A percentile compares a stretch with the other conserved stretches of the same genome.
Evolutionary conservation across 2,113 vertebrate species (phyloP).

Genomic region (Pangasianodon hypophthalmus): DNA sequence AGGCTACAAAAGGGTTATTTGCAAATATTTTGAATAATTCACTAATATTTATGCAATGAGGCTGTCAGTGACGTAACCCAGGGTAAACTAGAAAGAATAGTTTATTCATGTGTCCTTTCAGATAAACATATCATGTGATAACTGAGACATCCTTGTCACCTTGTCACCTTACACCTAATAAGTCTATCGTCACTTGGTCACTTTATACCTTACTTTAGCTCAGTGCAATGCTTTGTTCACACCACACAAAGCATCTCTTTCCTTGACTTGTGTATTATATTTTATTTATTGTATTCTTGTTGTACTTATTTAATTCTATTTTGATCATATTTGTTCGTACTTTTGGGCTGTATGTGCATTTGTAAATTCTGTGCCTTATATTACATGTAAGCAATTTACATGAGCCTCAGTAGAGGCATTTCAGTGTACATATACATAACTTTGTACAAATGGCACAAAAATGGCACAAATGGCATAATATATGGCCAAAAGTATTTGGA

Average conservation of each 20-base stretch:
- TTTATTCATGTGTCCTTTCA: slow-evolving; percentile 7
- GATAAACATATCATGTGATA: neutral
- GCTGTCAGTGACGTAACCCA: neutral
- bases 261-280: neutral
- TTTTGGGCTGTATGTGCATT: neutral
- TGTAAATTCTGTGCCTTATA: neutral
- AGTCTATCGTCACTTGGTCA: neutral
- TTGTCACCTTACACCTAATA: neutral
- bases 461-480: neutral
- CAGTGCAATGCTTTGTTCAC: neutral
- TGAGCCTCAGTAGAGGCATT: neutral
- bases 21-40: slow-evolving; percentile 1
- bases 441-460: neutral
- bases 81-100: neutral
- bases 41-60: neutral
- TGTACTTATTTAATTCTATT: neutral
- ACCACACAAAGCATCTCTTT: too few species aligned
- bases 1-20: neutral
- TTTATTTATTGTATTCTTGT: neutral
- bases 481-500: neutral
- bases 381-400: neutral
- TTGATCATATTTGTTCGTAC: neutral
- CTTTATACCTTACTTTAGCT: neutral
- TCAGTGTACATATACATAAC: neutral
- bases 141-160: neutral